Percentiles rank a stretch among this genome's conserved stretches.
These are phyloP conservation scores for Dreissena polymorpha DNA, from an alignment of 1,140 invertebrate species.

Conservation along the genomic window DNA sequence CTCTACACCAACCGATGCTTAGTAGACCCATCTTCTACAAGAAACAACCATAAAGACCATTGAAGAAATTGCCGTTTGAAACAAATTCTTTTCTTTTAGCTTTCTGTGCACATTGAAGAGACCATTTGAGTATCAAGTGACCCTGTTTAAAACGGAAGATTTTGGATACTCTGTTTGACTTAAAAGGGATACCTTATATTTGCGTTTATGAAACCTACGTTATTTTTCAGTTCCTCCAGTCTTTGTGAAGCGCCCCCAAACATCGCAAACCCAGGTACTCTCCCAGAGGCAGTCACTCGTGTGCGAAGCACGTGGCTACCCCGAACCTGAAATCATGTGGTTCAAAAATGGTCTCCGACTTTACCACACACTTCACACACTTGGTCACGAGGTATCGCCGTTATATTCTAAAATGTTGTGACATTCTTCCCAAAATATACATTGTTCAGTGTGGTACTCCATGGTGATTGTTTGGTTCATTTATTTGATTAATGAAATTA, in stretches of 20 bases:
- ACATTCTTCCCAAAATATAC: neutral
- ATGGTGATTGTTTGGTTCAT: neutral
- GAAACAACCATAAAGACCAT: neutral
- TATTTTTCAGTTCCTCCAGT: neutral
- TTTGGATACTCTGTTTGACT: neutral
- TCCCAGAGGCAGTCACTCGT: neutral
- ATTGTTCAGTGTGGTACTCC: neutral
- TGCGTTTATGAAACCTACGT: neutral
- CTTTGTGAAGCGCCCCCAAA: neutral
- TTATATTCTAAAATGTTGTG: neutral
- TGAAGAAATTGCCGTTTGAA: neutral
- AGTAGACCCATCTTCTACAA: too few relatives aligned
- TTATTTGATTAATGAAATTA: too few relatives aligned
- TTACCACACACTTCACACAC: neutral
- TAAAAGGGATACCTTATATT: neutral
- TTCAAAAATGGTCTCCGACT: neutral
- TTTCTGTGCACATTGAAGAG: neutral
- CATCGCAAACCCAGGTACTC: neutral
- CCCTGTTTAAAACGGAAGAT: neutral
- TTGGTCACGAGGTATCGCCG: neutral
- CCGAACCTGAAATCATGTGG: neutral
- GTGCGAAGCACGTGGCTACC: neutral
- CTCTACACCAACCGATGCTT: too few relatives aligned
- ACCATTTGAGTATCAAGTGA: neutral
- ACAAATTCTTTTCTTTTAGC: neutral